These are phyloP conservation scores for Otolemur garnettii DNA, from an alignment of 2,113 vertebrate species.

Conservation along the genomic window DNA sequence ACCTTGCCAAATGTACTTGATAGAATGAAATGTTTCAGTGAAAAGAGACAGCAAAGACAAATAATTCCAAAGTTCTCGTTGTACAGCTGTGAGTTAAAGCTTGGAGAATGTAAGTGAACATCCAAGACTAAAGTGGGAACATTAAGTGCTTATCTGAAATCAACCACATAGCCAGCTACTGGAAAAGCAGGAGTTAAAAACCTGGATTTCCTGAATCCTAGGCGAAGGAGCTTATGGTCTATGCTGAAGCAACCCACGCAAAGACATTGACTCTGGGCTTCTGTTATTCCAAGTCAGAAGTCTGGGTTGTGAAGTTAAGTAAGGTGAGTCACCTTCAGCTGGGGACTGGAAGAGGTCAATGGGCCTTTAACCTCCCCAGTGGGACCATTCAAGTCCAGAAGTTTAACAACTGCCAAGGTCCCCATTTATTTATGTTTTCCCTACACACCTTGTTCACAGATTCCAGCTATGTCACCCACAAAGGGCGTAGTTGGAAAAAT, in stretches of 20 bases:
- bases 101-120: neutral
- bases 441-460: neutral
- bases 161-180: neutral
- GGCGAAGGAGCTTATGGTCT: neutral
- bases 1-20: neutral
- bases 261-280: neutral
- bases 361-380: neutral
- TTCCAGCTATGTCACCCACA: neutral
- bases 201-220: neutral
- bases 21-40: neutral
- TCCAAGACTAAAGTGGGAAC: neutral
- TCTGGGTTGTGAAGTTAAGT: neutral
- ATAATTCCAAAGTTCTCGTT: neutral
- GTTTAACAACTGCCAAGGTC: neutral
- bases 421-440: neutral
- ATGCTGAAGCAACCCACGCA: neutral
- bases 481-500: neutral
- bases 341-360: neutral
- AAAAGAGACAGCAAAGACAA: neutral
- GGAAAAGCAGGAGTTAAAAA: neutral
- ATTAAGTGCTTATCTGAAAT: neutral
- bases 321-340: neutral
- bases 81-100: neutral
- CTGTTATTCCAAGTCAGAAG: neutral
- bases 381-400: neutral